Evolutionary conservation across 1,140 invertebrate genomes (phyloP), one percentile per base, ranked within the genome.

Genomic region (Bombus cullumanus): DNA sequence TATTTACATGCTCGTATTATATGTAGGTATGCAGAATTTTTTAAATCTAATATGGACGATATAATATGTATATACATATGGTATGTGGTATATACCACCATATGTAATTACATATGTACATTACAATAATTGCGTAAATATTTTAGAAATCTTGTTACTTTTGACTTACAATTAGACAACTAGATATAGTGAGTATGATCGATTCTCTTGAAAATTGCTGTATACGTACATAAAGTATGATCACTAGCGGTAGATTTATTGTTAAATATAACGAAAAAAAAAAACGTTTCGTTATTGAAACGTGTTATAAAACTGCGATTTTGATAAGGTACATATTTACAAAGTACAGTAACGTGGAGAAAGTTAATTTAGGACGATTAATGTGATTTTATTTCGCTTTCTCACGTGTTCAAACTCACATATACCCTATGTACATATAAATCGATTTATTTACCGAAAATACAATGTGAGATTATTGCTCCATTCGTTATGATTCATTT

Each of bases 301-400:
- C 81, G 47, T 86, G 78, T 71, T 75, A 88, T 80, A 86, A 86
- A 89, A 43, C 62, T 79, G 59, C 79, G 57, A 47, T 83, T 89
- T 89, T 86, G 37, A 88, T 86, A 89, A 88, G 64, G 25, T 25
- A 86, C 28, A 69, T 25, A 37, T 77, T 68, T 43, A 39, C n/a
- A 76, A 9, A 74, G 31, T 83, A 76, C 13, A 37, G n/a, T 31
- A 18, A 77, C 28, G 2, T 9, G 28, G 34, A 18, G 31, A 28
- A 59, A 41, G 28, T 85, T 87, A 74, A 83, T 78, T 86, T 89
- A 86, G 68, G 83, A 82, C 53, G 69, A 81, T 78, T 75, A 81
- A 88, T 89, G 79, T 88, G 76, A 88, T 88, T 78, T 88, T 81
- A 79, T 85, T 79, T 88, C 31, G 37, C 68, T 83, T 72, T 75